Base-by-base conservation (phyloP, 2,797 vertebrate genomes). In the Alfaro cultratus region DNA sequence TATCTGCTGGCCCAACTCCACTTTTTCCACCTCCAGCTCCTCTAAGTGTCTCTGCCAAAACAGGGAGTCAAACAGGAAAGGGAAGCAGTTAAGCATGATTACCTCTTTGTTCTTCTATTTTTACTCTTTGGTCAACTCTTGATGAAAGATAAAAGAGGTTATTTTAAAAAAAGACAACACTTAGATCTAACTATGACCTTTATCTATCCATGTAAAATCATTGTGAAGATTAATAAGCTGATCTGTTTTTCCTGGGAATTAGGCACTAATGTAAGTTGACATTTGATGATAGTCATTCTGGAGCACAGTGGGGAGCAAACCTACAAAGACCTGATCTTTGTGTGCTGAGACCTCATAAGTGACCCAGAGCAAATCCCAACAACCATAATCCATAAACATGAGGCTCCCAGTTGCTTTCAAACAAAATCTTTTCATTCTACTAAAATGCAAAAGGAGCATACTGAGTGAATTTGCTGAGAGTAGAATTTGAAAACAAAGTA, bases 21-120 rank as follows among this genome's bases (percentile, higher is more conserved):
- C 92, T 75, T 95, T 98, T 95, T 98, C 97, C 82, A 89, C 91
- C 89, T 98, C 97, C 94, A 98, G 93, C 1, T 91, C 81, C 49
- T 96, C 95, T 67, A 97, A 83, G 0, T 96, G 94, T 79, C 95
- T 91, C 98, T 99, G 93, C n/a, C 80, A 80, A 89, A 85, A 93
- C 87, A 91, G 77, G 80, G 92, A 85, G 79, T 18, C 16, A 46
- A 74, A 51, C 4, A 75, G 87, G 82, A 90, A 91, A 45, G 80
- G 89, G 84, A 90, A 85, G 72, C 1, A 36, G 78, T 60, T 57
- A 77, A 5, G 26, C 43, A 83, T 77, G n/a, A 80, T 51, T 80
- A 29, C 1, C 2, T 34, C 16, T 67, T 60, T 79, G 29, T 76
- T 51, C 23, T 31, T 0, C 45, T 76, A n/a, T 79, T 74, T 21